Conservation (phyloP, 2,797 vertebrate species). For the Coccyzus lansbergi region DNA sequence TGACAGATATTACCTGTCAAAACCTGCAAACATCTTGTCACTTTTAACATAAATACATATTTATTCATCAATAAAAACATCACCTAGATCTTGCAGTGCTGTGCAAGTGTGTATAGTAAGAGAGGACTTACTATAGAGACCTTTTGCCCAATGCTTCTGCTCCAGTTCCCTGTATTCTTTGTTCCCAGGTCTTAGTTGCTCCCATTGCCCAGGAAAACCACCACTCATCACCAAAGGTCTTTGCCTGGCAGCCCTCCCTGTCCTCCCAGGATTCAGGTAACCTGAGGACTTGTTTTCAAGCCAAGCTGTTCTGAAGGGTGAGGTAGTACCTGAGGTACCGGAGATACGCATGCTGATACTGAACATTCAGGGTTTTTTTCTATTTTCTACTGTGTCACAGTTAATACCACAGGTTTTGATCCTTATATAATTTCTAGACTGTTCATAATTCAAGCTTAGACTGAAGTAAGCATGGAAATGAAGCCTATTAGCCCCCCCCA, state of each 20-base stretch:
- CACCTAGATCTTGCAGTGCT: accelerated
- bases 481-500: background rate
- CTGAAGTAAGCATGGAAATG: background rate
- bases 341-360: background rate
- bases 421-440: background rate
- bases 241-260: background rate
- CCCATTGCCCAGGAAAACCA: background rate
- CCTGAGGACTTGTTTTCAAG: slow-evolving; percentile 14
- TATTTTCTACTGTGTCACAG: background rate
- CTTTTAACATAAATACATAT: background rate
- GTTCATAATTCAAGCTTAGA: background rate
- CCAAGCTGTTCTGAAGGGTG: background rate
- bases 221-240: background rate
- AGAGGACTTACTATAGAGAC: background rate
- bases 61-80: accelerated
- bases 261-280: background rate
- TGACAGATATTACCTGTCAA: background rate
- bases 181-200: background rate
- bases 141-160: background rate
- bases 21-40: background rate
- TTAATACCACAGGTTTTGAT: background rate
- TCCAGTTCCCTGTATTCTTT: background rate
- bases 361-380: background rate
- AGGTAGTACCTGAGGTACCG: background rate
- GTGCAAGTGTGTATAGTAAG: background rate